phyloP scores from a whole-genome alignment of 2,113 vertebrate genomes.

The Muscicapa adusta region DNA sequence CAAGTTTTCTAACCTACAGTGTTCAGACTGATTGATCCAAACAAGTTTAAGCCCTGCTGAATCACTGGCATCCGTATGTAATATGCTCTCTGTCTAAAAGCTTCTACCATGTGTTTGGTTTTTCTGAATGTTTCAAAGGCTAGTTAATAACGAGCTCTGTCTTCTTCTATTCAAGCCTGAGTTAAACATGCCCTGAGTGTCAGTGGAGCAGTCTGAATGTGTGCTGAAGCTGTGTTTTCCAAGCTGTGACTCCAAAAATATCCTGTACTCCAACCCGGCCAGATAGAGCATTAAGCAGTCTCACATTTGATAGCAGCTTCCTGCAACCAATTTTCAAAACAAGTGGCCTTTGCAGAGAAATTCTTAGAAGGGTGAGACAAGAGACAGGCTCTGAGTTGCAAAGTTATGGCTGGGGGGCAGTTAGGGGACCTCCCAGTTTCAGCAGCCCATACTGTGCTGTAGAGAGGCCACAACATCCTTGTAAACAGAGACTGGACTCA shows the following conservation, averaged over 20 bases:
- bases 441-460: neutral
- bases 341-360: constrained; percentile 51
- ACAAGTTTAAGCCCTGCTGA: neutral
- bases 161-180: neutral
- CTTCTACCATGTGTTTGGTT: neutral
- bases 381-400: neutral
- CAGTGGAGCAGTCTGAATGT: neutral
- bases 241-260: neutral
- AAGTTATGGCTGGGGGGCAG: neutral
- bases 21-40: neutral
- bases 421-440: neutral
- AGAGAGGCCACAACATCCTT: constrained; percentile 61
- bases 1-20: neutral
- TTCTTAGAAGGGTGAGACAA: constrained; percentile 62
- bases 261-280: neutral
- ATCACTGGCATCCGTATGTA: neutral
- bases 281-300: neutral
- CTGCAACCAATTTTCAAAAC: neutral
- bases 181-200: neutral
- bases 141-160: neutral
- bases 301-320: neutral
- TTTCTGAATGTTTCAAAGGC: neutral
- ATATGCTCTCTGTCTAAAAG: neutral
- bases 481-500: constrained; percentile 68
- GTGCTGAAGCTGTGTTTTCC: neutral